phyloP scores from a whole-genome alignment of 2,797 vertebrate genomes.

The Carcharodon carcharias region DNA sequence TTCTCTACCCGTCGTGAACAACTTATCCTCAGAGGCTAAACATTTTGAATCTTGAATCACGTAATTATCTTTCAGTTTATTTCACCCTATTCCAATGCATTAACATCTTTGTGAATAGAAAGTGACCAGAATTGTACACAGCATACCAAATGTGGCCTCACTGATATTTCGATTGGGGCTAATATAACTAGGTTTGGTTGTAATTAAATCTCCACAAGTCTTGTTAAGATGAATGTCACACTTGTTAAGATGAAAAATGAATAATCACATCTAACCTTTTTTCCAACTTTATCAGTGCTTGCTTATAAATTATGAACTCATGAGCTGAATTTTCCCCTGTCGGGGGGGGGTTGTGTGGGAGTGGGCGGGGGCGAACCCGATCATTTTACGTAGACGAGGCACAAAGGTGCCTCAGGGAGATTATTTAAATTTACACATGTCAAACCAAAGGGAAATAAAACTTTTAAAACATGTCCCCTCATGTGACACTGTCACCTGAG shows the following conservation, averaged over 20 bases:
- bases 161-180: neutral
- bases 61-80: neutral
- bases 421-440: no score
- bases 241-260: neutral
- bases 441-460: no score
- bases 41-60: neutral
- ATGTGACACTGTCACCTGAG: no score
- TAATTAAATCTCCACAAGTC: neutral
- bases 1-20: neutral
- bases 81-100: no score
- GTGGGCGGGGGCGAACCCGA: no score
- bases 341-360: no score
- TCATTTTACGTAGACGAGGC: no score
- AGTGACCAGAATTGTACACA: neutral
- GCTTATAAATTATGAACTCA: neutral
- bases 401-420: no score
- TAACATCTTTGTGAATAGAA: neutral
- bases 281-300: neutral
- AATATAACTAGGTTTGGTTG: neutral
- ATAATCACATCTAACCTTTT: neutral
- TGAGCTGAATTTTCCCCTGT: neutral
- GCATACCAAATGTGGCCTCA: no score
- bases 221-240: neutral
- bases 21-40: neutral
- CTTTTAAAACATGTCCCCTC: no score